phyloP scores from a whole-genome alignment of 1,140 invertebrate genomes.

The Diabrotica undecimpunctata region DNA sequence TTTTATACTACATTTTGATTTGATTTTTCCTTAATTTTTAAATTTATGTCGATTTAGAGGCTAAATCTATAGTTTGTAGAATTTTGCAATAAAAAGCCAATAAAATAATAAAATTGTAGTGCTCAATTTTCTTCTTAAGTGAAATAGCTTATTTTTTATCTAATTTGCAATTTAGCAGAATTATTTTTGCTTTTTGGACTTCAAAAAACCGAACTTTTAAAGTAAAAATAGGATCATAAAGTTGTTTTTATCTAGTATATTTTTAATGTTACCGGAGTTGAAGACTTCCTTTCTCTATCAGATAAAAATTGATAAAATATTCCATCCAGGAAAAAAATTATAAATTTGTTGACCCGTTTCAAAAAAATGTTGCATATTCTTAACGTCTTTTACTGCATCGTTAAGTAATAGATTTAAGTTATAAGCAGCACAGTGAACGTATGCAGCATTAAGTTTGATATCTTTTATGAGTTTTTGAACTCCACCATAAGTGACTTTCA shows the following conservation, averaged over 20 bases:
- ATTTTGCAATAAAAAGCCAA: not conserved
- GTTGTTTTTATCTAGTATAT: not conserved
- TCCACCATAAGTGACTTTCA: not conserved
- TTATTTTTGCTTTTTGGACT: not conserved
- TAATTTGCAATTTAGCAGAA: not conserved
- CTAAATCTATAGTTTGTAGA: not conserved
- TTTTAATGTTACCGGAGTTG: slow-evolving; percentile 3
- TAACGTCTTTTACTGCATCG: slow-evolving; percentile 34
- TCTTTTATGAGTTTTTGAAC: slow-evolving; percentile 17
- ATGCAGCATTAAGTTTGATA: slow-evolving; percentile 12
- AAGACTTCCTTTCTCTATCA: not conserved
- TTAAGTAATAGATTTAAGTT: slow-evolving; percentile 42
- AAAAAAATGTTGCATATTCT: slow-evolving; percentile 29
- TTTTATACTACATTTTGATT: too few species aligned
- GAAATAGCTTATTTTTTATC: too few species aligned
- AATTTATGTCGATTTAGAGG: too few species aligned
- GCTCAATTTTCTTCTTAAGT: too few species aligned
- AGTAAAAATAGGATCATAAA: not conserved
- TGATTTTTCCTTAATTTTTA: too few species aligned
- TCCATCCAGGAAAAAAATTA: slow-evolving; percentile 35
- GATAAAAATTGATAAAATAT: slow-evolving; percentile 1
- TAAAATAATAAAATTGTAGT: not conserved
- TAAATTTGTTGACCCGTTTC: slow-evolving; percentile 31
- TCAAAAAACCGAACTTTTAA: not conserved
- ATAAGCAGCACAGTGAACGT: slow-evolving; percentile 38